These are phyloP conservation scores for Antechinus stuartii DNA, from an alignment of 2,113 vertebrate species.

Conservation along the genomic window DNA sequence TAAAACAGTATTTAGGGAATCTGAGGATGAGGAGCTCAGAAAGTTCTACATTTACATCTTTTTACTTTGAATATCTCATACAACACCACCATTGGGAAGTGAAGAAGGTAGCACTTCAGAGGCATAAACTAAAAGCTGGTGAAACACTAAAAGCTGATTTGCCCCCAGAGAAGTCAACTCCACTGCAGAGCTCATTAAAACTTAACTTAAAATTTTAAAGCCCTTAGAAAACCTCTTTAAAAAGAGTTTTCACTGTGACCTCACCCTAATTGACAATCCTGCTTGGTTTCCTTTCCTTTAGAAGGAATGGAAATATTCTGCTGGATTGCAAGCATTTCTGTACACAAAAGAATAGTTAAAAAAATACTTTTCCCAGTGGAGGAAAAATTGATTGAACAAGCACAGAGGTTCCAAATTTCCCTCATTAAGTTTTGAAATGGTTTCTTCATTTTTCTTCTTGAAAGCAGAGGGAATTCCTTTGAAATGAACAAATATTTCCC, in stretches of 20 bases:
- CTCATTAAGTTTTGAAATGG: slow-evolving; percentile 74
- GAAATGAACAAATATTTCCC: slow-evolving; percentile 77
- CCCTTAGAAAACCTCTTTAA: slow-evolving; percentile 64
- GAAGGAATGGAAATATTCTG: slow-evolving; percentile 64
- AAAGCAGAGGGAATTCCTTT: slow-evolving; percentile 69
- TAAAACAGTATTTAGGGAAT: slow-evolving; percentile 60
- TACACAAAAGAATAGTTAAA: slow-evolving; percentile 76
- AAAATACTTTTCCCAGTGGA: slow-evolving; percentile 70
- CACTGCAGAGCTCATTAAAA: slow-evolving; percentile 77
- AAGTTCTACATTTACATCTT: slow-evolving; percentile 57
- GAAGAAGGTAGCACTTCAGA: slow-evolving; percentile 64
- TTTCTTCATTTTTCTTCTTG: slow-evolving; percentile 68
- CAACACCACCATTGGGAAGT: slow-evolving; percentile 58
- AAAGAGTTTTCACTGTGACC: slow-evolving; percentile 73
- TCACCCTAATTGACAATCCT: slow-evolving; percentile 71
- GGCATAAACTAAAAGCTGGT: slow-evolving; percentile 61
- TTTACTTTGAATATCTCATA: slow-evolving; percentile 64
- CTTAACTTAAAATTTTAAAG: slow-evolving; percentile 78
- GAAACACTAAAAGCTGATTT: slow-evolving; percentile 74
- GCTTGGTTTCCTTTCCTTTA: slow-evolving; percentile 62
- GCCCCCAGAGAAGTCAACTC: slow-evolving; percentile 63
- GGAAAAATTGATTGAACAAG: slow-evolving; percentile 76
- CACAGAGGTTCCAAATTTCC: slow-evolving; percentile 66
- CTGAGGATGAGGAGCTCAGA: slow-evolving; percentile 48
- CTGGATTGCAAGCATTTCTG: slow-evolving; percentile 66